A percentile compares a stretch with the other conserved stretches of the same genome.
These are phyloP conservation scores for Operophtera brumata DNA, from an alignment of 2,888 invertebrate genomes.

Conservation along the genomic window DNA sequence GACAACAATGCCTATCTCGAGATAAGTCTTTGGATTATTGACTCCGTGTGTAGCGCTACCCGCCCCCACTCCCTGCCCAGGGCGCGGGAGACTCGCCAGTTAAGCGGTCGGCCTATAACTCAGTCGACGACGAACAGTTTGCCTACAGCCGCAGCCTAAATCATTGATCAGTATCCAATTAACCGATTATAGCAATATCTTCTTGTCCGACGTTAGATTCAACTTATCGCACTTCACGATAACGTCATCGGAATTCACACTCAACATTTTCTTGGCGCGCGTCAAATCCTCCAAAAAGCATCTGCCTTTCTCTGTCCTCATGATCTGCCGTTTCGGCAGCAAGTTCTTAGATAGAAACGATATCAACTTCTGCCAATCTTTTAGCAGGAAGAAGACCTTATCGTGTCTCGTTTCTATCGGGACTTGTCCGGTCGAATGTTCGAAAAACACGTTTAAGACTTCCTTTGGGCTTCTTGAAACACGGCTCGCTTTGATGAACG, in stretches of 20 bases:
- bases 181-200: constrained; percentile 53
- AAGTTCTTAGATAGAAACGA: constrained; percentile 66
- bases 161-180: not conserved
- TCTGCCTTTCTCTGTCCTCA: constrained; percentile 65
- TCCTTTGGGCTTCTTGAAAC: constrained; percentile 49
- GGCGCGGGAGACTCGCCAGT: no score
- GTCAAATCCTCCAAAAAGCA: constrained; percentile 66
- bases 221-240: constrained; percentile 46
- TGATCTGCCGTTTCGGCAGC: constrained; percentile 61
- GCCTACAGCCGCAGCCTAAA: no score
- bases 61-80: no score
- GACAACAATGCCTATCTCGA: no score
- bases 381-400: constrained; percentile 56
- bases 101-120: no score
- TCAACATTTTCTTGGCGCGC: constrained; percentile 64
- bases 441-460: constrained; percentile 63
- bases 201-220: constrained; percentile 42
- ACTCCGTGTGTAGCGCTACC: no score
- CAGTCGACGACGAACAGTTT: no score
- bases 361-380: constrained; percentile 70
- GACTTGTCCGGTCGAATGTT: constrained; percentile 60
- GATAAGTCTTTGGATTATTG: no score
- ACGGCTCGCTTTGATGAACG: constrained; percentile 50
- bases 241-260: constrained; percentile 52
- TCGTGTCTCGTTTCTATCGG: constrained; percentile 61